Percentiles rank a stretch among this genome's conserved stretches.
These are phyloP conservation scores for Champsocephalus esox DNA, from an alignment of 2,797 vertebrate species.

Conservation along the genomic window DNA sequence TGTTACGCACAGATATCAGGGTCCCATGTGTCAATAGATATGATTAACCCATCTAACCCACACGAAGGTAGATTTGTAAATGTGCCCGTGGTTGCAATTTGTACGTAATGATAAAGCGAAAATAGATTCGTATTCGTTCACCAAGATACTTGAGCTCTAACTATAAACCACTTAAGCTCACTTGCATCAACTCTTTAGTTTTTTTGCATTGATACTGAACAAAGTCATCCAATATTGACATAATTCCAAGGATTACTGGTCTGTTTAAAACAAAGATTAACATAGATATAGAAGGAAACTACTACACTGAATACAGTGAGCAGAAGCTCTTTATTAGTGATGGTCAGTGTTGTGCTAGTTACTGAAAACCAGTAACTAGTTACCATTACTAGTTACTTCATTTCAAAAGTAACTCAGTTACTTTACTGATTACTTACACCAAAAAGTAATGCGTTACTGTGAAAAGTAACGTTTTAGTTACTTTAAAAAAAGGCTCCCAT, in stretches of 20 bases:
- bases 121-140: slow-evolving; percentile 11
- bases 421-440: too few relatives aligned
- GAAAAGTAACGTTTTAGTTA: too few relatives aligned
- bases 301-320: not conserved
- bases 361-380: too few relatives aligned
- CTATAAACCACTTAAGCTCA: slow-evolving; percentile 1
- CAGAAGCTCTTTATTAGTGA: not conserved
- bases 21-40: slow-evolving; percentile 15
- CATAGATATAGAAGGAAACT: not conserved
- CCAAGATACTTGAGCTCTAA: slow-evolving; percentile 3
- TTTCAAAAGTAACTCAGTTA: too few relatives aligned
- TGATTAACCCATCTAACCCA: slow-evolving; percentile 19
- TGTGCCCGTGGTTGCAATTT: not conserved
- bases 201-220: not conserved
- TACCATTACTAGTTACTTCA: too few relatives aligned
- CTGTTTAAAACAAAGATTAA: not conserved
- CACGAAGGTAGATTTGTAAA: not conserved
- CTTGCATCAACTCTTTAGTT: not conserved
- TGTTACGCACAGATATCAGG: slow-evolving; percentile 25
- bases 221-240: not conserved
- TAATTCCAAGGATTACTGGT: not conserved
- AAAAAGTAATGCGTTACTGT: too few relatives aligned
- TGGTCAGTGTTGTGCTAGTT: too few relatives aligned
- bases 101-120: not conserved
- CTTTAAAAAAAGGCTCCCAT: too few relatives aligned